Conservation (phyloP, 1,140 invertebrate genomes). For the Drosophila watanabei region DNA sequence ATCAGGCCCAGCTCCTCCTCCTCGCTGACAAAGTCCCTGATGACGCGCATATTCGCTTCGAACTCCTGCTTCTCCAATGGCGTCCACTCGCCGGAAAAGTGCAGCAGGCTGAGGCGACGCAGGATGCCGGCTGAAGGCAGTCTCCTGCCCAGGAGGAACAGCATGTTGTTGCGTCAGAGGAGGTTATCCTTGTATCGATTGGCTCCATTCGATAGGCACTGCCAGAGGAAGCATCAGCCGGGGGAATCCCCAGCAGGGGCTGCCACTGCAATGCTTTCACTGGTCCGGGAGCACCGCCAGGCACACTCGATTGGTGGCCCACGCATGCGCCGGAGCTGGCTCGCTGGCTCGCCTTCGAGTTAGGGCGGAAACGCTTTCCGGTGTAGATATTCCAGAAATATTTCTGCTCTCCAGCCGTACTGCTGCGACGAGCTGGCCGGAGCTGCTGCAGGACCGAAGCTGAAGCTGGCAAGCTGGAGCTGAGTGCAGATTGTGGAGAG, state of each 20-base stretch:
- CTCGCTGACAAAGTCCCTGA: conserved; percentile 92
- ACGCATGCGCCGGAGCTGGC: conserved; percentile 65
- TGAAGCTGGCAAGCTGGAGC: conserved; percentile 12
- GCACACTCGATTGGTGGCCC: conserved; percentile 7
- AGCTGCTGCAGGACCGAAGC: conserved; percentile 22
- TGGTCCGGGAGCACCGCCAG: conserved; percentile 16
- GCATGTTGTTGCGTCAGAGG: conserved; percentile 19
- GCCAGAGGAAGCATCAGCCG: neutral
- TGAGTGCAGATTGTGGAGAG: conserved; percentile 16
- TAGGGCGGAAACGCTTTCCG: conserved; percentile 84
- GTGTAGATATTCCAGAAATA: conserved; percentile 85
- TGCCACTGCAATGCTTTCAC: conserved; percentile 7
- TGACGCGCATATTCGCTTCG: conserved; percentile 87
- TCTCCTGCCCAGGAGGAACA: neutral
- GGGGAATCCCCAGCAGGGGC: neutral
- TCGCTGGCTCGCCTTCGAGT: conserved; percentile 31
- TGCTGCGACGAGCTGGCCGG: conserved; percentile 38
- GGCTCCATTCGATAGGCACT: conserved; percentile 6
- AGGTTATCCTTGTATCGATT: conserved; percentile 8
- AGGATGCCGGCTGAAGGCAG: neutral
- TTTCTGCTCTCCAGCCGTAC: conserved; percentile 67
- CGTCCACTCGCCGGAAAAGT: conserved; percentile 86
- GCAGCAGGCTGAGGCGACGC: conserved; percentile 58
- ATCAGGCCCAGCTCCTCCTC: conserved; percentile 92
- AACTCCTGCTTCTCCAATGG: conserved; percentile 82